Conservation (phyloP, 2,797 vertebrate genomes). For the Cetoscarus ocellatus region DNA sequence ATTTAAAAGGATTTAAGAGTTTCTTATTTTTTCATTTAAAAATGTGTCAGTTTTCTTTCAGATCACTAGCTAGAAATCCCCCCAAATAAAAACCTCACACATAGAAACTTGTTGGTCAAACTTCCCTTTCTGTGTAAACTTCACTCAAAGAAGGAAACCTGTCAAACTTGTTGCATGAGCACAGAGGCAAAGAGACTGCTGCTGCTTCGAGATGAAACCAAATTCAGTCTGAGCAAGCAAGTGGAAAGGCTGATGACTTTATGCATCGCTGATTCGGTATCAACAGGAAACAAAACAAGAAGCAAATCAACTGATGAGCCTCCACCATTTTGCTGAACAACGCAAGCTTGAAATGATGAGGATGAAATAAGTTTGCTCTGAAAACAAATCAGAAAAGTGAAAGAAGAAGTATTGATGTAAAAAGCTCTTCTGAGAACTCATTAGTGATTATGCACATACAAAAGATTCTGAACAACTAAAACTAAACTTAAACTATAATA, state of each 20-base stretch:
- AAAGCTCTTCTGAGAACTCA: background rate
- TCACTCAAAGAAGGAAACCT: slow-evolving; percentile 31
- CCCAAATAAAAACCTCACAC: background rate
- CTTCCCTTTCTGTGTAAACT: background rate
- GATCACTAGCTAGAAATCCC: background rate
- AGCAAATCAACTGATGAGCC: slow-evolving; percentile 1
- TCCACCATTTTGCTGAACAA: background rate
- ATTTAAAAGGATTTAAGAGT: background rate
- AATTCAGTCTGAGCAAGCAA: slow-evolving; percentile 25
- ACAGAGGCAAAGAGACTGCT: slow-evolving; percentile 14
- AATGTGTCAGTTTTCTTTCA: background rate
- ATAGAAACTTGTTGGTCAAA: background rate
- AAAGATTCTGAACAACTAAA: background rate
- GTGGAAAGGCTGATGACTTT: slow-evolving; percentile 20
- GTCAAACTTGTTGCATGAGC: slow-evolving; percentile 42
- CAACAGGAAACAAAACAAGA: slow-evolving; percentile 34
- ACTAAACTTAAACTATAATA: background rate
- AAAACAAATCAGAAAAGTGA: background rate
- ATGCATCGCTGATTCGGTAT: slow-evolving; percentile 34
- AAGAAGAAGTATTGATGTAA: background rate
- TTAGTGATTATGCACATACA: background rate
- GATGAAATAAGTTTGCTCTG: background rate
- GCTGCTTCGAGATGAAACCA: slow-evolving; percentile 30
- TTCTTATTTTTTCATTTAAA: background rate
- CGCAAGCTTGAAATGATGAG: background rate